Evolutionary conservation across 2,113 vertebrate species (phyloP), one percentile per base, ranked within the genome.

Genomic region (Damaliscus lunatus): DNA sequence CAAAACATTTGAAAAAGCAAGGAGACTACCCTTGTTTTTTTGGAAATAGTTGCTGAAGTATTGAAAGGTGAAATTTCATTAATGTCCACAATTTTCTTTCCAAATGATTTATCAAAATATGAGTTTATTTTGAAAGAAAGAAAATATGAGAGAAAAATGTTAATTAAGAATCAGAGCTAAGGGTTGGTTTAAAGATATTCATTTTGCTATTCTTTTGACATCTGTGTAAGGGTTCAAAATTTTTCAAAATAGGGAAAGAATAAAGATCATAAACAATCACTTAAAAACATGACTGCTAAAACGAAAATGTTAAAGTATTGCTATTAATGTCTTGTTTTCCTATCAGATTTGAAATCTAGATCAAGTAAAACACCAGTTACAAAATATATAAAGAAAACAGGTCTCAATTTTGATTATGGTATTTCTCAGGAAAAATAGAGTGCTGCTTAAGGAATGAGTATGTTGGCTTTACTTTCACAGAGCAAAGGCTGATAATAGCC

Each of bases 331-430:
- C 27, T 13, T 81, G 48, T 77, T 91, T 88, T 96, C n/a, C 57
- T n/a, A 23, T 33, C 27, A 83, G 43, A 52, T 96, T 97, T 94
- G 53, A 94, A 95, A 55, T 92, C 59, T 94, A 90, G 48, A 17
- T 92, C 21, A 46, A 40, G 6, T 40, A 81, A 64, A 92, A 92
- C 71, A 36, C 12, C 46, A 50, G 52, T 21, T 53, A 78, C 9
- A 88, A 80, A 77, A 46, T 88, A 31, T 6, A 3, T 52, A 33
- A 86, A 62, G 43, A 88, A 16, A 78, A 10, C 48, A 74, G 11
- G 31, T 80, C 19, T 52, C 19, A 25, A 74, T 86, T 78, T 81
- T 81, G 21, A 91, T 50, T 81, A 43, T 62, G 31, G 4, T 78
- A 29, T 85, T 81, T 60, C 23, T 89, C 59, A 94, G 67, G 46